Evolutionary conservation across 2,888 invertebrate species (phyloP), one percentile per base, ranked within the genome.

Genomic region (Polymixis flavicincta): DNA sequence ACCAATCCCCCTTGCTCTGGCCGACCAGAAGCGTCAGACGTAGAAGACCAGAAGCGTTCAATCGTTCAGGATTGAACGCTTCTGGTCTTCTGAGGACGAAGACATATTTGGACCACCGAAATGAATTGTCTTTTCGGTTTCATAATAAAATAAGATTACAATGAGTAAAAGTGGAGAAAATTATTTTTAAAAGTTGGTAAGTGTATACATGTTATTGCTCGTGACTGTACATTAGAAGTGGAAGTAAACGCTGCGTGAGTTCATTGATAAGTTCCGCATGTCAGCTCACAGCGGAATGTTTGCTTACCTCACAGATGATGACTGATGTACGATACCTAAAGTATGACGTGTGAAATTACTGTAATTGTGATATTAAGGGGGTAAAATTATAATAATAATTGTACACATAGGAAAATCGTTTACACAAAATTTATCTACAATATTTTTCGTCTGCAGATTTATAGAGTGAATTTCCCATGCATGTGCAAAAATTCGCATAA

Each of bases 401-500:
- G n/a, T 13, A 3, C 32, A 66, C 32, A 37, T 52, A 42, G 19
- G 37, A 42, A 55, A 19, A 0, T 37, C 19, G 11, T 19, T 13
- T 2, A 13, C 2, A 42, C 17, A 22, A 28, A 71, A 50, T 9
- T n/a, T n/a, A 48, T 4, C 48, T 28, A 25, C 5, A 0, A 37
- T 19, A 19, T 61, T 22, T 50, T 54, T 52, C 11, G n/a, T 19
- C 37, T 28, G 11, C 52, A 32, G 69, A 19, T 0, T 52, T 32
- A 32, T 28, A 17, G 32, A 42, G 9, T n/a, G 11, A 50, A 11
- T 45, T 60, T 42, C 8, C 11, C n/a, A 17, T 48, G 57, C 32
- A 45, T n/a, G 22, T 45, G 60, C 32, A 60, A 71, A 80, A 76
- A 52, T 66, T 22, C 17, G 13, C 25, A 55, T 80, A n/a, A n/a